Evolutionary conservation across 2,797 vertebrate species (phyloP).

Genomic region (Phaenicophaeus curvirostris): DNA sequence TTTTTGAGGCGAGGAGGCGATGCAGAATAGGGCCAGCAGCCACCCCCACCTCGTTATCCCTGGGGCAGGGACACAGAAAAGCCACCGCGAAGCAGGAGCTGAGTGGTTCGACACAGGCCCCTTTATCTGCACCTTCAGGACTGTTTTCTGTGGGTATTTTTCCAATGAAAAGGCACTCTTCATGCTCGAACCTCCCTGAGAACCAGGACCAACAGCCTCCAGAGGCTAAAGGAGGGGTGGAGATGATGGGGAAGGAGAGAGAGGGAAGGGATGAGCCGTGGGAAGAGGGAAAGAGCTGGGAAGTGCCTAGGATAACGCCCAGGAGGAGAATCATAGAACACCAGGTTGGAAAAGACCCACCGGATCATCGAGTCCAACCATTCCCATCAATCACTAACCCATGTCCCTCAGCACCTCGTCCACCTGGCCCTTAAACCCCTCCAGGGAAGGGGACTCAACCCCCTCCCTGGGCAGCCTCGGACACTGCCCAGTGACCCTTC

Average conservation of each 20-base stretch:
- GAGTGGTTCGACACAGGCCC: accelerated
- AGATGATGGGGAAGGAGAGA: background rate
- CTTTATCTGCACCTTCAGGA: too few species aligned
- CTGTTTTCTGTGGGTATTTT: background rate
- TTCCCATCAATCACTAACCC: too few species aligned
- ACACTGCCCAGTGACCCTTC: too few species aligned
- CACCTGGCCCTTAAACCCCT: too few species aligned
- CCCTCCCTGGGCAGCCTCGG: too few species aligned
- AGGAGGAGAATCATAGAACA: background rate
- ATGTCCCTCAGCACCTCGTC: too few species aligned
- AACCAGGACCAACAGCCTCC: accelerated
- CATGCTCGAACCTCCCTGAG: accelerated
- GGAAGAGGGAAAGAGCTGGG: background rate
- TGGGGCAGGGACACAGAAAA: background rate
- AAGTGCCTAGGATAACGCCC: accelerated
- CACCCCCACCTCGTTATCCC: background rate
- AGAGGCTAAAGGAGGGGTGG: background rate
- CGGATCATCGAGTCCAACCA: too few species aligned
- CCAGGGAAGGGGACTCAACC: too few species aligned
- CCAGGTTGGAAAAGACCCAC: too few species aligned
- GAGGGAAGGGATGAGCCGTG: background rate
- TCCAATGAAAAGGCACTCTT: background rate
- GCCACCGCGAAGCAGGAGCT: background rate
- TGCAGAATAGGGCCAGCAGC: background rate
- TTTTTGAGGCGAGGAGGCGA: background rate